Base-by-base conservation (phyloP, 2,888 invertebrate genomes). In the Netelia fuscicornis region DNA sequence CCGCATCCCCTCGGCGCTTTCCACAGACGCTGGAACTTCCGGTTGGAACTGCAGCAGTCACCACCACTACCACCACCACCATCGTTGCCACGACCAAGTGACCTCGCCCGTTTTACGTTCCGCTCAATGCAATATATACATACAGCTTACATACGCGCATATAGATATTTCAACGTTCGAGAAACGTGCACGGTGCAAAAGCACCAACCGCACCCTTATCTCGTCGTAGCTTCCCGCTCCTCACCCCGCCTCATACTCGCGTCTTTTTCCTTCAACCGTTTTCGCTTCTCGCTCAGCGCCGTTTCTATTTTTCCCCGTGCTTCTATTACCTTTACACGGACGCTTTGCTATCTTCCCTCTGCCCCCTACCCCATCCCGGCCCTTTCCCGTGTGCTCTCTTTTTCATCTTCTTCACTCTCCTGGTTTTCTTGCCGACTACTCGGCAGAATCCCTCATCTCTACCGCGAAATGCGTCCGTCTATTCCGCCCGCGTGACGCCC, bases 301-400 rank as follows among this genome's bases (percentile, higher is more conserved):
- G 79, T 86, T 71, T 58, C 79, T 81, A 83, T 87, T 84, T 86
- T 84, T 11, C 65, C 60, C 74, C 85, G 86, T 84, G 87, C 88
- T 89, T 89, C 90, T 89, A 91, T 91, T 90, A 90, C 92, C 90
- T 89, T 89, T 89, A 87, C 89, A 88, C 88, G 62, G 88, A 82
- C 88, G 88, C 86, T 84, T 78, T 72, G 54, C 83, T 78, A 84
- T 86, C 87, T 86, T 77, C 74, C 70, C 83, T 86, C 83, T 83
- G 87, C 89, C 88, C 87, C 87, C 87, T 86, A 64, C 64, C 78
- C 11, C 71, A 82, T 83, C 86, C 85, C 84, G 76, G 81, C 82
- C 67, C 76, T 84, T 68, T 83, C 86, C 79, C 83, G 85, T 79
- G 79, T 72, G 54, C 83, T 79, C 68, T 71, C 62, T 84, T 81